Percentiles rank a stretch among this genome's conserved stretches.
Conservation (phyloP, 2,797 vertebrate genomes). For the Anabas testudineus region DNA sequence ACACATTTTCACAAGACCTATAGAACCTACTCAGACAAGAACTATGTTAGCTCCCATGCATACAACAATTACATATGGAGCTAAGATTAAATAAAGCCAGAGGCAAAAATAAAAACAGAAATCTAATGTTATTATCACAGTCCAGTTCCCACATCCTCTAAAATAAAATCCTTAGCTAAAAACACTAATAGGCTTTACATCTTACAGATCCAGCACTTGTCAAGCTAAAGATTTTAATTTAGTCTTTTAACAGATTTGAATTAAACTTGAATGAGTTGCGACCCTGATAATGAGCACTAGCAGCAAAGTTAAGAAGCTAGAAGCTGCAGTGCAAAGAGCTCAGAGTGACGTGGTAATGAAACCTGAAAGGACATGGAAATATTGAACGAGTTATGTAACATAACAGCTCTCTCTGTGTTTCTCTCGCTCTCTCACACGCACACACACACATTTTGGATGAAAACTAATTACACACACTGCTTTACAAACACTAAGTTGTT, state of each 20-base stretch:
- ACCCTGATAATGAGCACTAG: neutral
- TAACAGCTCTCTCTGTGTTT: neutral
- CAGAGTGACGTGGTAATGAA: neutral
- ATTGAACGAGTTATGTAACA: neutral
- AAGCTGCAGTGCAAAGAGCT: neutral
- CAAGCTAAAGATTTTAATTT: neutral
- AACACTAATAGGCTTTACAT: neutral
- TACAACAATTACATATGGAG: too few relatives aligned
- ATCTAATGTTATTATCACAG: too few relatives aligned
- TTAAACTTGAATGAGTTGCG: neutral
- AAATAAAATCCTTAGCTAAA: too few relatives aligned
- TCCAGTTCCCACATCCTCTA: neutral
- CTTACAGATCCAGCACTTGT: neutral
- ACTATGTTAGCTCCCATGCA: too few relatives aligned
- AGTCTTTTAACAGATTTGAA: neutral
- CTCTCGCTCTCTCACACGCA: neutral
- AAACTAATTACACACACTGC: slow-evolving; percentile 5
- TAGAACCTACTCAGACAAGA: too few relatives aligned
- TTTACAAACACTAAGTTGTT: slow-evolving; percentile 23
- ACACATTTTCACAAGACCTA: too few relatives aligned
- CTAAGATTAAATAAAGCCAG: too few relatives aligned
- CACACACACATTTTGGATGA: slow-evolving; percentile 2
- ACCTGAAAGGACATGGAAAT: neutral
- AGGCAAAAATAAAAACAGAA: too few relatives aligned
- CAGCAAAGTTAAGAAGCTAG: neutral